These are phyloP conservation scores for Cynoglossus semilaevis DNA, from an alignment of 2,113 vertebrate species.

Conservation along the genomic window DNA sequence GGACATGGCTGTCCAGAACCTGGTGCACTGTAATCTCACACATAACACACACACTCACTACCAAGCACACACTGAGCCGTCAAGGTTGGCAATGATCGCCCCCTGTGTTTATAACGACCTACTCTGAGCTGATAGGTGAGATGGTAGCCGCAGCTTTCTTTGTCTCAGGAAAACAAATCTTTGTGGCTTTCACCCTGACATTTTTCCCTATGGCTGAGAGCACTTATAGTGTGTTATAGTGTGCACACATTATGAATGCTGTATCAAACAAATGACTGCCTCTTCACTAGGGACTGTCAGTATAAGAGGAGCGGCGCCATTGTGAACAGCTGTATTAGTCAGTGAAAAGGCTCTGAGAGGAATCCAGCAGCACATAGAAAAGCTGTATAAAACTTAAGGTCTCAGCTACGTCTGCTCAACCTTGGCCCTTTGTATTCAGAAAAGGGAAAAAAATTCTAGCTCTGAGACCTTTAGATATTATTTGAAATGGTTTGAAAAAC, in stretches of 20 bases:
- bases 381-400: constrained; percentile 28
- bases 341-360: constrained; percentile 42
- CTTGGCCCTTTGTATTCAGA: constrained; percentile 40
- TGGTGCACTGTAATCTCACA: too few species aligned
- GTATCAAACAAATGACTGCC: constrained; percentile 26
- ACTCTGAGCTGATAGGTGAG: neutral
- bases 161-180: constrained; percentile 29
- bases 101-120: too few species aligned
- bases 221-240: constrained; percentile 16
- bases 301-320: constrained; percentile 37
- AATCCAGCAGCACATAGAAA: constrained; percentile 21
- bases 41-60: too few species aligned
- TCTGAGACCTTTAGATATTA: constrained; percentile 3
- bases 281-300: constrained; percentile 18
- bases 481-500: constrained; percentile 30
- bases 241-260: constrained; percentile 17
- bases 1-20: too few species aligned
- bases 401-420: constrained; percentile 18
- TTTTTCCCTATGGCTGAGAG: constrained; percentile 18
- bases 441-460: neutral
- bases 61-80: too few species aligned
- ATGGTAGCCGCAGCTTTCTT: neutral
- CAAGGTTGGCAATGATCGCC: too few species aligned
- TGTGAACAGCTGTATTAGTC: constrained; percentile 22
- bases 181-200: constrained; percentile 48